These are phyloP conservation scores for Branchinecta lynchi DNA, from an alignment of 1,140 invertebrate genomes.

Conservation along the genomic window DNA sequence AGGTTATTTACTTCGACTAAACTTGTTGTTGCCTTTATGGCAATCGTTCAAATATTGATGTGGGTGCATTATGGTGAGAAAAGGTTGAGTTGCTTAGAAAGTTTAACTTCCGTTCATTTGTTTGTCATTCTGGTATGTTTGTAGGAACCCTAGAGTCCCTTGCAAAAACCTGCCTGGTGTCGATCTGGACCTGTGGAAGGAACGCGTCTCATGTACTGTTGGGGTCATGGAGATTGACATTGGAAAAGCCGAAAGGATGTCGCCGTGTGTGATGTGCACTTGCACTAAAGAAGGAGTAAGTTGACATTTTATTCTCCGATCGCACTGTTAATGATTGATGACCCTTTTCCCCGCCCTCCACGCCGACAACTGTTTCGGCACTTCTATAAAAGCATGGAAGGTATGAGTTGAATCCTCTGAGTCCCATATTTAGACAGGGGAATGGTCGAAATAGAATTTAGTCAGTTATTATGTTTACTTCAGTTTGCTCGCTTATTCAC, in stretches of 20 bases:
- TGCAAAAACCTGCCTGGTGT: constrained; percentile 33
- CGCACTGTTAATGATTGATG: not conserved
- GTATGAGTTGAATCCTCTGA: too few relatives aligned
- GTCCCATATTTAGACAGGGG: too few relatives aligned
- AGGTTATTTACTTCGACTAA: too few relatives aligned
- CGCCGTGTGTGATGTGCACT: constrained; percentile 44
- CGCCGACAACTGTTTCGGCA: not conserved
- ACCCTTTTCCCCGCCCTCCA: not conserved
- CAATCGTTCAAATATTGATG: too few relatives aligned
- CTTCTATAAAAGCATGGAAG: too few relatives aligned
- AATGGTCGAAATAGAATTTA: too few relatives aligned
- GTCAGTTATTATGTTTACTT: too few relatives aligned
- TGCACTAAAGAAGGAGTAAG: constrained; percentile 44
- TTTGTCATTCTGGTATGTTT: constrained; percentile 18
- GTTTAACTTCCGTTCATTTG: not conserved
- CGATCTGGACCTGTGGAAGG: constrained; percentile 36
- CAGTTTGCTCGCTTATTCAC: too few relatives aligned
- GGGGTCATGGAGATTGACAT: constrained; percentile 33
- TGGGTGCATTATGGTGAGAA: too few relatives aligned
- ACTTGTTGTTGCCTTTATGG: too few relatives aligned
- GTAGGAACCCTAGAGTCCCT: constrained; percentile 37
- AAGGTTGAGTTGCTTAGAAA: not conserved
- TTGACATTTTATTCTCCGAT: constrained; percentile 11
- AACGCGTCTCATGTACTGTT: constrained; percentile 34
- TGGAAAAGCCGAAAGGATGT: constrained; percentile 37